These are phyloP conservation scores for Pilophorus perplexus DNA, from an alignment of 2,888 invertebrate species.

Conservation along the genomic window DNA sequence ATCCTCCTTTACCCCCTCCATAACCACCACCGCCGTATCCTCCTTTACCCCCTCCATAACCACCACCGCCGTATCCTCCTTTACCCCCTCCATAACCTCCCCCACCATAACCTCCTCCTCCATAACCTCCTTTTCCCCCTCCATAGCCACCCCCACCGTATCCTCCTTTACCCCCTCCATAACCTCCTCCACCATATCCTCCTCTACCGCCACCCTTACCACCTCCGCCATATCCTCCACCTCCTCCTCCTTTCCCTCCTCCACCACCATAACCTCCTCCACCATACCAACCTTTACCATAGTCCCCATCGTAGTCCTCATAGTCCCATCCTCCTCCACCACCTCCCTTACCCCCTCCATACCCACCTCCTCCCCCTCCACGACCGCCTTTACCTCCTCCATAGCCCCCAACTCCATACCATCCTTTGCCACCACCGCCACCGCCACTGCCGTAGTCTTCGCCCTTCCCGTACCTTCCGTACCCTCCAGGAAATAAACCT, in stretches of 20 bases:
- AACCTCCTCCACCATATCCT: background rate
- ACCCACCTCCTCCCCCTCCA: too few species aligned
- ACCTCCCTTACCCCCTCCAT: too few species aligned
- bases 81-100: background rate
- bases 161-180: background rate
- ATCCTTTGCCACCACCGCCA: too few species aligned
- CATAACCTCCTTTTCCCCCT: background rate
- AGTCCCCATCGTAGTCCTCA: background rate
- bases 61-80: background rate
- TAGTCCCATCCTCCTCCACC: background rate
- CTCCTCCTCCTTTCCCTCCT: background rate
- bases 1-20: background rate
- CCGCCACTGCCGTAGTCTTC: too few species aligned
- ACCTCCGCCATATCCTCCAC: background rate
- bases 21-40: constrained; percentile 1
- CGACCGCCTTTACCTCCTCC: too few species aligned
- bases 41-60: background rate
- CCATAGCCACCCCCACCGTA: background rate
- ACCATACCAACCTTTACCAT: background rate
- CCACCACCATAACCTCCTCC: background rate
- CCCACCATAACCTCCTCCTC: background rate
- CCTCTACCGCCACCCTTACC: background rate
- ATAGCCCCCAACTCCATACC: too few species aligned
- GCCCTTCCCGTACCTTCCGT: too few species aligned
- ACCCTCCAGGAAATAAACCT: too few species aligned